Evolutionary conservation across 2,888 invertebrate genomes (phyloP), one percentile per base, ranked within the genome.

Genomic region (Drosophila fungiperda): DNA sequence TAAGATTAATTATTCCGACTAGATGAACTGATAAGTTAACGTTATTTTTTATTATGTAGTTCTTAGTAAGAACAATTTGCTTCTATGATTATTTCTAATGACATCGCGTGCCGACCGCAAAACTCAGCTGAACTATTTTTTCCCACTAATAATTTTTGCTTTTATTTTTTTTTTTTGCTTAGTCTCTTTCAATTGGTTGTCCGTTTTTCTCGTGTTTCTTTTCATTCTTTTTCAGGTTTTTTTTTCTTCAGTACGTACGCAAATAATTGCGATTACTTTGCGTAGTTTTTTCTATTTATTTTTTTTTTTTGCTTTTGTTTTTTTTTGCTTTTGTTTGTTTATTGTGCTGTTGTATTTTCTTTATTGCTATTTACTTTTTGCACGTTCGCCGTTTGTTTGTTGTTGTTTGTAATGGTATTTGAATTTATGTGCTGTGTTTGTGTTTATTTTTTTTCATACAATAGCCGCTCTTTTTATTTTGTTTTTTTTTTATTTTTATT

Each of bases 41-140:
- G n/a, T 38, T 29, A 29, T 29, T 29, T 29, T 23, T 52, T 50
- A 61, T 49, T 26, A 40, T 58, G 49, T 38, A 49, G 23, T 33
- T 68, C 49, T 59, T 42, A 26, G 53, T 52, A 68, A 74, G 74
- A 63, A 59, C 68, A 74, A 59, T 74, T 78, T 84, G 73, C 58
- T 76, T 78, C 72, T 53, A 62, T 78, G 73, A 76, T 78, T 81
- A 63, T 73, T 78, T 73, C 70, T 73, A 78, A 84, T 82, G 79
- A 68, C 79, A 84, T 82, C 84, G 81, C 81, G 81, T 82, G 84
- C 76, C 58, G 35, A 17, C 33, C 48, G 35, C 32, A 38, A 20
- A 52, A 62, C 29, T 63, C 36, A 50, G 29, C 36, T 23, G 26
- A 65, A 49, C 59, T 29, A n/a, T 26, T 55, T 73, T 71, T 53